phyloP scores from a whole-genome alignment of 2,797 vertebrate genomes.

The Sebastolobus alascanus region DNA sequence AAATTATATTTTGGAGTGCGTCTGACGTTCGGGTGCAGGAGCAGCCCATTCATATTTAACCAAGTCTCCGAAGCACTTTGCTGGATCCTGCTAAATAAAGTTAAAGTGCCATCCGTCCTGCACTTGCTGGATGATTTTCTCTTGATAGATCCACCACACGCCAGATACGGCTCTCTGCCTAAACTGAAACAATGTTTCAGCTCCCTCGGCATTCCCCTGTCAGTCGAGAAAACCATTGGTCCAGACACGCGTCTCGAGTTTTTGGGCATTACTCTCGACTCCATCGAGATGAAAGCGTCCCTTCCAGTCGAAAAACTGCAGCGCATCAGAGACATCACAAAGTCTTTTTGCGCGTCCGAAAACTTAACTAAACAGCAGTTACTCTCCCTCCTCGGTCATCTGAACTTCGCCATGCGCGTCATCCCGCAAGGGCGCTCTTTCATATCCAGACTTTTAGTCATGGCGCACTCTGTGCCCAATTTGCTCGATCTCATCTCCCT shows the following conservation, averaged over 20 bases:
- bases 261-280: background rate
- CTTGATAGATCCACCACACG: no score
- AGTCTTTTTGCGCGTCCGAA: background rate
- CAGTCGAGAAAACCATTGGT: background rate
- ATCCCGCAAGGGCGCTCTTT: background rate
- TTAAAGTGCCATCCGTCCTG: no score
- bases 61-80: no score
- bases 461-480: background rate
- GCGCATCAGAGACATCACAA: background rate
- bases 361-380: background rate
- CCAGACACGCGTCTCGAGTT: background rate
- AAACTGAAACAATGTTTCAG: background rate
- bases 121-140: no score
- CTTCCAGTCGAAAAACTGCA: background rate
- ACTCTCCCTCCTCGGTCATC: no score
- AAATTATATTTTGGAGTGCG: background rate
- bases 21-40: background rate
- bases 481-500: background rate
- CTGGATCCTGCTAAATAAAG: no score
- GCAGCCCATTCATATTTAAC: background rate
- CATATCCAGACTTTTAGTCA: background rate
- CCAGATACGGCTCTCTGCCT: no score
- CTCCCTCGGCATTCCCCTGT: fast-evolving
- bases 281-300: background rate
- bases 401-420: background rate